Percentiles rank a stretch among this genome's conserved stretches.
Evolutionary conservation across 2,113 vertebrate genomes (phyloP).

Genomic region (Nyctibius bracteatus): DNA sequence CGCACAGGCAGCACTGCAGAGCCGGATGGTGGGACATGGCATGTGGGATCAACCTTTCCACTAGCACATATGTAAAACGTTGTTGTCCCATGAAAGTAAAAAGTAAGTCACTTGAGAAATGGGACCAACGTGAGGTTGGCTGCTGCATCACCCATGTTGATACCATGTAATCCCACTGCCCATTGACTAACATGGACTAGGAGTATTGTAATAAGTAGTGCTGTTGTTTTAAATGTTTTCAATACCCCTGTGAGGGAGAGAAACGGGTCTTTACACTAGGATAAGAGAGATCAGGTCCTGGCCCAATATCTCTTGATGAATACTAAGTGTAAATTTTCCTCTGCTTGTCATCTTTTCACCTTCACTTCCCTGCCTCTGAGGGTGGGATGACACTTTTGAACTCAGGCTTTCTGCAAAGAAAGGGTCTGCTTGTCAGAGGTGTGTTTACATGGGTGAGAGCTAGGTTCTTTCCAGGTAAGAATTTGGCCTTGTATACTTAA

Average conservation of each 20-base stretch:
- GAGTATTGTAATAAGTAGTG: not conserved
- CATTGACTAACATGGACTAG: not conserved
- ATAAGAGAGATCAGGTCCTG: not conserved
- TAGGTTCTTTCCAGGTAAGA: not conserved
- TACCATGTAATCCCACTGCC: not conserved
- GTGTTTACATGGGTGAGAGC: not conserved
- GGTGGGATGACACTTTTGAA: not conserved
- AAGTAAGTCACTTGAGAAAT: not conserved
- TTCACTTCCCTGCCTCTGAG: not conserved
- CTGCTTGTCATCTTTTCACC: not conserved
- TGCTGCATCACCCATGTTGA: not conserved
- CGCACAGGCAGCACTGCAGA: not conserved
- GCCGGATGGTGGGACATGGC: not conserved
- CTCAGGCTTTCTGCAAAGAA: not conserved
- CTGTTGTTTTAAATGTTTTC: not conserved
- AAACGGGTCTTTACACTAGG: not conserved
- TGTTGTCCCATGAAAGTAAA: not conserved
- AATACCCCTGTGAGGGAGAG: not conserved
- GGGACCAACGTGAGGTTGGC: not conserved
- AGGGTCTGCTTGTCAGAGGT: not conserved
- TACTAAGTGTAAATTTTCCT: not conserved
- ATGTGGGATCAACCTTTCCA: fast-evolving
- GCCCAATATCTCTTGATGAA: not conserved
- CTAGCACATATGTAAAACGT: not conserved
- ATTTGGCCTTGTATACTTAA: not conserved